Percentiles rank a stretch among this genome's conserved stretches.
phyloP scores from a whole-genome alignment of 2,888 invertebrate genomes.

The Ligdia adustata region DNA sequence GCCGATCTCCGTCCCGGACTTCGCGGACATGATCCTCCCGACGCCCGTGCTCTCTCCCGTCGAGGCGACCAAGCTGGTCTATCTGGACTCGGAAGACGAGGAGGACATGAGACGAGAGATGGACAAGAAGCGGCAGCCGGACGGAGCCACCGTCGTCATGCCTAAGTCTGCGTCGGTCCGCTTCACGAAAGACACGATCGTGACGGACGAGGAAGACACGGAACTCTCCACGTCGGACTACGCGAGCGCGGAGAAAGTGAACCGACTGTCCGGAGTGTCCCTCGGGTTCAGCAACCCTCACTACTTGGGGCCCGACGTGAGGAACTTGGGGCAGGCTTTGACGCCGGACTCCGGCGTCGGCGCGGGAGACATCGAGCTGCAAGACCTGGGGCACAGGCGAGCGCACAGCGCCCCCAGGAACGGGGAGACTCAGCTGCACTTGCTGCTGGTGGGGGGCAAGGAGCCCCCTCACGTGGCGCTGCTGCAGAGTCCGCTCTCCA shows the following conservation, averaged over 20 bases:
- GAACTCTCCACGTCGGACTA: constrained; percentile 89
- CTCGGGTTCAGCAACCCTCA: constrained; percentile 90
- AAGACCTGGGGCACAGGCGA: constrained; percentile 49
- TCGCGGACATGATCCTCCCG: constrained; percentile 85
- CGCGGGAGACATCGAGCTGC: constrained; percentile 72
- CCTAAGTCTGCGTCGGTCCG: constrained; percentile 82
- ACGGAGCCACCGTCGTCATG: constrained; percentile 1
- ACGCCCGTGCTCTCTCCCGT: constrained; percentile 87
- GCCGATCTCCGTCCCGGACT: constrained; percentile 90
- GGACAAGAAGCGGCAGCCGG: neutral
- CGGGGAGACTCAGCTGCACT: constrained; percentile 50
- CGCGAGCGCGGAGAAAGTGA: constrained; percentile 88
- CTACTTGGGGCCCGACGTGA: constrained; percentile 88
- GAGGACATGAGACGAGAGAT: constrained; percentile 60
- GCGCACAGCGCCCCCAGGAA: constrained; percentile 57
- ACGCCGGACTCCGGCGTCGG: constrained; percentile 87
- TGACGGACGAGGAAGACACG: constrained; percentile 80
- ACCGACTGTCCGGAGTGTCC: constrained; percentile 78
- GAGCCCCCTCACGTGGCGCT: constrained; percentile 91
- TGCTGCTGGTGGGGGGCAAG: constrained; percentile 88
- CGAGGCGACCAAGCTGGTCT: constrained; percentile 87
- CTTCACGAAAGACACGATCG: constrained; percentile 78
- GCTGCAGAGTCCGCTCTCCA: constrained; percentile 89
- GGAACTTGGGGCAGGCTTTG: constrained; percentile 87
- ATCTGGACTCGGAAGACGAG: constrained; percentile 88